These are phyloP conservation scores for Diarsia rubi DNA, from an alignment of 2,888 invertebrate genomes.

Conservation along the genomic window DNA sequence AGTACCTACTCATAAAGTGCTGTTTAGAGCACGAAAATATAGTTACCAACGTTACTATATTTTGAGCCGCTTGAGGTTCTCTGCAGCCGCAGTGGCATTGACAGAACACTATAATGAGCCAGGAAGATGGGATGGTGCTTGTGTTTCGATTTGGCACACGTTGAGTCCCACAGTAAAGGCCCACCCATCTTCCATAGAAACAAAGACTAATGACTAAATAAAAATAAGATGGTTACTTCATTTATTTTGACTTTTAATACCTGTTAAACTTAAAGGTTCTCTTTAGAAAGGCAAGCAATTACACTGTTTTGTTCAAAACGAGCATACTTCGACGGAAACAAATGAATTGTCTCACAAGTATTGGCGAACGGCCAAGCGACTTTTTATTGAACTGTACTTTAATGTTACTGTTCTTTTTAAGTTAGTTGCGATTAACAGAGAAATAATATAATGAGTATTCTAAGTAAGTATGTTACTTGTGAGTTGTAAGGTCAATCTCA, in stretches of 20 bases:
- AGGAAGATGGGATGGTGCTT: no score
- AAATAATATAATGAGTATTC: slow-evolving; percentile 18
- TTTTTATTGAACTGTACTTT: slow-evolving; percentile 67
- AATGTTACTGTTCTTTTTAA: slow-evolving; percentile 10
- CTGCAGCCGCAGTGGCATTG: no score
- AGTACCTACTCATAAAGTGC: no score
- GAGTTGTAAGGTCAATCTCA: slow-evolving; percentile 21
- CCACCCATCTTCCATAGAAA: not conserved
- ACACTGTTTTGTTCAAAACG: slow-evolving; percentile 46
- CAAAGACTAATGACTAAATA: not conserved
- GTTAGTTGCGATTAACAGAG: slow-evolving; percentile 15
- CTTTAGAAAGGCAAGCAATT: slow-evolving; percentile 40
- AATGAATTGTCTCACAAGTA: slow-evolving; percentile 72
- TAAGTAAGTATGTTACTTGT: slow-evolving; percentile 20
- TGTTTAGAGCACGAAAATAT: no score
- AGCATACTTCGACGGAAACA: slow-evolving; percentile 70
- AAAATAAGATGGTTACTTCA: not conserved
- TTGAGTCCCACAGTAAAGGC: no score
- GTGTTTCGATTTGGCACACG: no score
- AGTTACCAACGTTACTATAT: no score
- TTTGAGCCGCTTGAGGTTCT: no score
- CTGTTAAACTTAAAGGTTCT: slow-evolving; percentile 17
- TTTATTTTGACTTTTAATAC: slow-evolving; percentile 21
- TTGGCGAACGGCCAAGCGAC: slow-evolving; percentile 77
- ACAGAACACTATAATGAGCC: no score